Conservation (phyloP, 2,797 vertebrate species). For the Danio choprae region DNA sequence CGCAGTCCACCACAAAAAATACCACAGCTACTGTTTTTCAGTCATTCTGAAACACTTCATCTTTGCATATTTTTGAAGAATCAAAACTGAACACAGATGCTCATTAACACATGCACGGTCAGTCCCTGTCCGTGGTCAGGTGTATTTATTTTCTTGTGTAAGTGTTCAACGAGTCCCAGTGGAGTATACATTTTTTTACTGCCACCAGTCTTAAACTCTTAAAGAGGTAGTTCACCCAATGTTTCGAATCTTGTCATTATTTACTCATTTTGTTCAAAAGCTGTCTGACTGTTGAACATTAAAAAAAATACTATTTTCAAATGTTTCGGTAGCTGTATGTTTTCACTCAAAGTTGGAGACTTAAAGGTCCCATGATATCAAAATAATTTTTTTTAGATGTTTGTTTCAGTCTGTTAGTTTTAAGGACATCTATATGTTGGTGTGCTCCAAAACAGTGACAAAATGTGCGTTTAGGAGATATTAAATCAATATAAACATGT, state of each 20-base stretch:
- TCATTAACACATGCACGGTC: neutral
- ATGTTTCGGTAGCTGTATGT: too few relatives aligned
- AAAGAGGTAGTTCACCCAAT: neutral
- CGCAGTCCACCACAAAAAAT: slow-evolving; percentile 5
- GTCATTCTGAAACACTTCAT: slow-evolving; percentile 3
- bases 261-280: neutral
- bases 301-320: too few relatives aligned
- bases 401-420: too few relatives aligned
- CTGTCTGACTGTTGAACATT: neutral
- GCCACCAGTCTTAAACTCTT: too few relatives aligned
- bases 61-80: neutral
- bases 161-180: neutral
- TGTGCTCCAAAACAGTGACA: too few relatives aligned
- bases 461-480: too few relatives aligned
- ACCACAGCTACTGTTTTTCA: neutral
- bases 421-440: too few relatives aligned
- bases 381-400: too few relatives aligned
- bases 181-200: neutral
- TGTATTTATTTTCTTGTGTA: neutral
- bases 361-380: too few relatives aligned
- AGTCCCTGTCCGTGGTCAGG: neutral
- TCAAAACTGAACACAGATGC: neutral
- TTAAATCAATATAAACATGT: too few relatives aligned
- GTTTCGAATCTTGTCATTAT: neutral
- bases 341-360: too few relatives aligned